These are phyloP conservation scores for Dioctria linearis DNA, from an alignment of 2,888 invertebrate genomes.

Conservation along the genomic window DNA sequence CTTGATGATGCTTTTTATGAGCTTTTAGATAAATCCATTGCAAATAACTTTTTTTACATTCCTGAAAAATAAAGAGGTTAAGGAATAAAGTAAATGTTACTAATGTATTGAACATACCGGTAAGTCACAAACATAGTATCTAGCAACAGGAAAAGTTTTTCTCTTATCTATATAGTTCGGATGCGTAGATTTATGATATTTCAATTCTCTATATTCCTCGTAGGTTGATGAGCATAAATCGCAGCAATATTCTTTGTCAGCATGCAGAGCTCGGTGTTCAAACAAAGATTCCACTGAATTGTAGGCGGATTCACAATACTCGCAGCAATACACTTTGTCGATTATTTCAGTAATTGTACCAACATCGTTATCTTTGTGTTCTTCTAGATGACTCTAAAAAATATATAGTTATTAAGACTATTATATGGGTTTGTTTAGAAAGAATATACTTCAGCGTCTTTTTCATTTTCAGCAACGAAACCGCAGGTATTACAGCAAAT, in stretches of 20 bases:
- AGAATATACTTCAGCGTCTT: slow-evolving; percentile 61
- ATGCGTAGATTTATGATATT: slow-evolving; percentile 61
- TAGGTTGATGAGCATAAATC: slow-evolving; percentile 57
- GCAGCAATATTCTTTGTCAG: slow-evolving; percentile 54
- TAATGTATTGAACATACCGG: slow-evolving; percentile 60
- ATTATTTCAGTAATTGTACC: slow-evolving; percentile 41
- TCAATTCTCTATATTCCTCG: slow-evolving; percentile 58
- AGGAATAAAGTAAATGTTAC: background rate
- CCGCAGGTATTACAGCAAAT: slow-evolving; percentile 65
- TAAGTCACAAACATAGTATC: slow-evolving; percentile 65
- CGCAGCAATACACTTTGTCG: slow-evolving; percentile 64
- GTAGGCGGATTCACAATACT: slow-evolving; percentile 66
- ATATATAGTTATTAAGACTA: background rate
- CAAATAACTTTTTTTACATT: slow-evolving; percentile 64
- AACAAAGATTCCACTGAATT: slow-evolving; percentile 62
- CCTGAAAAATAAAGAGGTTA: slow-evolving; percentile 59
- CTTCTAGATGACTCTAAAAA: slow-evolving; percentile 57
- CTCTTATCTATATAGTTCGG: slow-evolving; percentile 58
- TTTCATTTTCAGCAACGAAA: slow-evolving; percentile 61
- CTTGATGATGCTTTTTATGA: slow-evolving; percentile 62
- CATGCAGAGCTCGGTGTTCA: slow-evolving; percentile 63
- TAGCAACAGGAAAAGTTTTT: slow-evolving; percentile 59
- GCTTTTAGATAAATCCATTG: slow-evolving; percentile 66
- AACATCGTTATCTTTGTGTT: slow-evolving; percentile 38
- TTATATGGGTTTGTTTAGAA: background rate